A percentile compares a stretch with the other conserved stretches of the same genome.
phyloP scores from a whole-genome alignment of 2,888 invertebrate genomes.

The Lasioglossum calceatum region DNA sequence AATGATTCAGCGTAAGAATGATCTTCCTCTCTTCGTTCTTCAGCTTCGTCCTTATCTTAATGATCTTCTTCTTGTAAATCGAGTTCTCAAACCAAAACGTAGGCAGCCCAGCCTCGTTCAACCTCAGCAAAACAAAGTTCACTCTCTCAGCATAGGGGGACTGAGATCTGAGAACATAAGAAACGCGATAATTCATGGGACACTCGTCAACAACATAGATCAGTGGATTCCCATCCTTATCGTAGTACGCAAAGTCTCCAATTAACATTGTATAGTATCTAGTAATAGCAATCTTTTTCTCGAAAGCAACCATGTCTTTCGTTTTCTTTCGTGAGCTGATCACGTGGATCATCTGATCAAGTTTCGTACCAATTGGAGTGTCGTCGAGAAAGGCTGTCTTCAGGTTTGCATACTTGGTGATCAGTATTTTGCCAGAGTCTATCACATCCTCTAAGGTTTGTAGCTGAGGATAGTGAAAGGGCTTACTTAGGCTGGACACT shows the following conservation, averaged over 20 bases:
- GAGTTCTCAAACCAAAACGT: slow-evolving; percentile 66
- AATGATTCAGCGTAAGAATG: slow-evolving; percentile 68
- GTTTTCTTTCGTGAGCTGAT: slow-evolving; percentile 36
- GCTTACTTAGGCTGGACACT: slow-evolving; percentile 73
- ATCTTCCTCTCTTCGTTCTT: slow-evolving; percentile 31
- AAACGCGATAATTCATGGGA: slow-evolving; percentile 61
- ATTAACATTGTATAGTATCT: slow-evolving; percentile 62
- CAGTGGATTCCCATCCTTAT: slow-evolving; percentile 61
- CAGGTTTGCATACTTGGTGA: slow-evolving; percentile 76
- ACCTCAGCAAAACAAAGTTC: slow-evolving; percentile 63
- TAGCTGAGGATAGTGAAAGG: slow-evolving; percentile 70
- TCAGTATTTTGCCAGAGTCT: slow-evolving; percentile 60
- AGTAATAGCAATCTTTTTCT: slow-evolving; percentile 52
- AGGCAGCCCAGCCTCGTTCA: slow-evolving; percentile 70
- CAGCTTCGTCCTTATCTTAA: slow-evolving; percentile 32
- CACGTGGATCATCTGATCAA: slow-evolving; percentile 42
- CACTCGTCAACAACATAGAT: slow-evolving; percentile 73
- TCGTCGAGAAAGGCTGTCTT: slow-evolving; percentile 56
- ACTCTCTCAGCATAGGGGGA: slow-evolving; percentile 71
- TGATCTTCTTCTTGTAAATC: slow-evolving; percentile 33
- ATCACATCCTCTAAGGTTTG: slow-evolving; percentile 70
- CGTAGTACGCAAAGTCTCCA: slow-evolving; percentile 61
- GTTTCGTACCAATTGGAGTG: slow-evolving; percentile 32
- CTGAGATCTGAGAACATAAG: slow-evolving; percentile 63
- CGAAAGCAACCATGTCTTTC: slow-evolving; percentile 59